Evolutionary conservation across 2,113 vertebrate species (phyloP), one percentile per base, ranked within the genome.

Genomic region (Bucco capensis): DNA sequence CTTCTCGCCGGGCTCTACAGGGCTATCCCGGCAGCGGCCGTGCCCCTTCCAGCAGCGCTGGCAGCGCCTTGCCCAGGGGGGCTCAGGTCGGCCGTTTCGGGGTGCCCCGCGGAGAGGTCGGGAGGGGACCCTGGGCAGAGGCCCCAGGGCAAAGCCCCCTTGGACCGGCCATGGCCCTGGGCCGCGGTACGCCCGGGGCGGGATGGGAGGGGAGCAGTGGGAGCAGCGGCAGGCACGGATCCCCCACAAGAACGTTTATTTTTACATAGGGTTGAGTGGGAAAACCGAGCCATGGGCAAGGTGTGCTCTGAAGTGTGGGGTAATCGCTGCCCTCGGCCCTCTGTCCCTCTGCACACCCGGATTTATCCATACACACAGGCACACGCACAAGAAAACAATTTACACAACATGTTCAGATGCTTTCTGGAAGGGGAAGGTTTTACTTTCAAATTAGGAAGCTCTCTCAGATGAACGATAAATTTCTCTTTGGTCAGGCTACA

Each of bases 391-490:
- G 73, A 44, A 87, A 86, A 82, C 71, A 74, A 83, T 53, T 50
- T 46, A 6, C 31, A 19, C 42, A 46, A 24, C 60, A 3, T 5
- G 53, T 75, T 60, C 78, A 33, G 40, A 42, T 11, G 54, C 30
- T 56, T 50, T 74, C 72, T 83, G 78, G 67, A 35, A 82, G 75
- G 71, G 86, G 44, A 72, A 30, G 58, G 76, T 28, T 92, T 71
- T 44, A 12, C 62, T 67, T 91, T 82, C 88, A 91, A 81, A 94
- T 84, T 54, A 81, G 57, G 74, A 50, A 83, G 14, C 74, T 62
- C 50, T 72, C 75, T 73, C 50, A 75, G 91, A 85, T 81, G 89
- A 90, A 47, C 8, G 61, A 86, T 83, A 80, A 90, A 87, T 83
- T 90, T 46, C 19, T 37, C 84, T 95, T 94, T 89, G 90, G 73